Base-by-base conservation (phyloP, 2,888 invertebrate species). In the Xestoiulus laeticollis region DNA sequence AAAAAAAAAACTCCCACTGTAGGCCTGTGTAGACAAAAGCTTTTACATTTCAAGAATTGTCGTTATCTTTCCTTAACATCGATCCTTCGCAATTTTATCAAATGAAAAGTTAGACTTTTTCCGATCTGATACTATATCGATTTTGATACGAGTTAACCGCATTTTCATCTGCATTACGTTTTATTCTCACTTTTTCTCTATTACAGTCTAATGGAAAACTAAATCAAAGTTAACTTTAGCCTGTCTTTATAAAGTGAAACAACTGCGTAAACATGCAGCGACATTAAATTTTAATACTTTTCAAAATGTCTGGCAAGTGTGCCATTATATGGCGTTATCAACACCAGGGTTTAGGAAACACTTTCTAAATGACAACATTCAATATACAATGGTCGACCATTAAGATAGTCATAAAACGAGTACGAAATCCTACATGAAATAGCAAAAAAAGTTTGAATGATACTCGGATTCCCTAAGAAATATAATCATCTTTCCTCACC, bases 121-220 rank as follows among this genome's bases (percentile, higher is more conserved):
- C n/a, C 68, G 12, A 68, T 68, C 68, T 6, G 68, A 26, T 26
- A 68, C 12, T 26, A 26, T 68, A 68, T 68, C 26, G 68, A 68
- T 68, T 38, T 68, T 26, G 68, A 26, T 68, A 68, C 30, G 26
- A 68, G 68, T 68, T 68, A 30, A 26, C 68, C 26, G 68, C n/a
- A 68, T 68, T 26, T 26, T 68, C 68, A 68, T 68, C 68, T 68
- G 26, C 68, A 68, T 68, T 68, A 68, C 59, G 68, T 26, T 68
- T 68, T 68, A 68, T 68, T 68, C 68, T 26, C 26, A 12, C 26
- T 38, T 38, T 38, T 5, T 38, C 38, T 38, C 38, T 38, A 1
- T 8, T 38, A 68, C 12, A n/a, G 22, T n/a, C 4, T 5, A 26
- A n/a, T 8, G 12, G 26, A 68, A 68, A 68, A 26, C 14, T 26